These are phyloP conservation scores for Salticus scenicus DNA, from an alignment of 2,888 invertebrate species.

Conservation along the genomic window DNA sequence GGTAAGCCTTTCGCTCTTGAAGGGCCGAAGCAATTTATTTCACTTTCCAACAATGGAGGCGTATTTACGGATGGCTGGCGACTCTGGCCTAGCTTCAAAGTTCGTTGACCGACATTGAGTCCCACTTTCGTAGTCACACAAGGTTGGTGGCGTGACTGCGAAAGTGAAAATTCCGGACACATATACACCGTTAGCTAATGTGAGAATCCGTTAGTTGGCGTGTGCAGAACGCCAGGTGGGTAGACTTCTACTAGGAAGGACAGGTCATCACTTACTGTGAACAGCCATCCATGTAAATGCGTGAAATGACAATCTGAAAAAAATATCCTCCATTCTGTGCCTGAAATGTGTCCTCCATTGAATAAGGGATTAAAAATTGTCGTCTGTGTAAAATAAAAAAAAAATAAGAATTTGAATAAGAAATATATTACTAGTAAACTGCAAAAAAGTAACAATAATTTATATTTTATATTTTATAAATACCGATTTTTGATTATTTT, in stretches of 20 bases:
- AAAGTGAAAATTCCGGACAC: slow-evolving; percentile 56
- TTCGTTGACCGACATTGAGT: slow-evolving; percentile 58
- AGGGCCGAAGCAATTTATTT: slow-evolving; percentile 57
- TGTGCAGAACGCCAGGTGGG: background rate
- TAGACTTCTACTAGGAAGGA: background rate
- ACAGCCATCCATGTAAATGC: background rate
- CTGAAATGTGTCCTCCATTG: no score
- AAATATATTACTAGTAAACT: no score
- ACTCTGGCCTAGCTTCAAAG: slow-evolving; percentile 44
- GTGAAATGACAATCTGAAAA: no score
- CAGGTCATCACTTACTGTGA: background rate
- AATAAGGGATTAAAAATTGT: no score
- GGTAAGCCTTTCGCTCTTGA: slow-evolving; percentile 68
- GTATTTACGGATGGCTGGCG: slow-evolving; percentile 51
- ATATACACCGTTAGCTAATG: slow-evolving; percentile 20
- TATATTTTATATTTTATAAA: no score
- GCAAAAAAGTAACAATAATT: no score
- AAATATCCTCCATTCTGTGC: no score
- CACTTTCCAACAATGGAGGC: slow-evolving; percentile 61
- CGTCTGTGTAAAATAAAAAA: no score
- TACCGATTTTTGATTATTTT: no score
- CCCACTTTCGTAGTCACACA: slow-evolving; percentile 46
- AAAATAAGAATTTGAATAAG: no score
- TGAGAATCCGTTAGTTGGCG: slow-evolving; percentile 1
- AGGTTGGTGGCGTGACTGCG: slow-evolving; percentile 51